phyloP scores from a whole-genome alignment of 1,140 invertebrate species.

The Hypsibius dujardini region DNA sequence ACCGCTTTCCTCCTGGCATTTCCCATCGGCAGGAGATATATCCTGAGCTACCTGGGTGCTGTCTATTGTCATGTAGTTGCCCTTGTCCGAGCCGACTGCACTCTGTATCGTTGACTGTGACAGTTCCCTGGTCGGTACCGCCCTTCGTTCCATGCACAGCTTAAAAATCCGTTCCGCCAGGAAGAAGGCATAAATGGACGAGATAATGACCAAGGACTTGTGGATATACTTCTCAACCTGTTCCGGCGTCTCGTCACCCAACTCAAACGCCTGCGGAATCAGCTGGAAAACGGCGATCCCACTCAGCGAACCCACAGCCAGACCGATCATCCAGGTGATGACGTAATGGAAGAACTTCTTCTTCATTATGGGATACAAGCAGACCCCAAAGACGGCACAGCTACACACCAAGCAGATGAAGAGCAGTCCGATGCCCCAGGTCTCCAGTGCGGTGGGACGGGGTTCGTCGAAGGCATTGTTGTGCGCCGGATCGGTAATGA shows the following conservation, averaged over 20 bases:
- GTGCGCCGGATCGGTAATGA: no score
- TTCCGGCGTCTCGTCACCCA: not conserved
- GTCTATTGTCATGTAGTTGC: no score
- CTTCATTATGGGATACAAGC: constrained; percentile 43
- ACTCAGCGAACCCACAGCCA: constrained; percentile 47
- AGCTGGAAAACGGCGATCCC: constrained; percentile 47
- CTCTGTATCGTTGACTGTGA: not conserved
- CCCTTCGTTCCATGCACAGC: not conserved
- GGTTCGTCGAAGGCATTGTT: no score
- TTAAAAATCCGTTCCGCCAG: constrained; percentile 1
- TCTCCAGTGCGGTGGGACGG: constrained; percentile 27
- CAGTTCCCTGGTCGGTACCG: not conserved
- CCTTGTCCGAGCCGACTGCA: no score
- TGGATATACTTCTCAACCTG: not conserved
- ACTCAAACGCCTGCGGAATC: constrained; percentile 39
- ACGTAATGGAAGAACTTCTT: constrained; percentile 39
- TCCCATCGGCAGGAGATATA: no score
- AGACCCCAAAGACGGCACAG: constrained; percentile 42
- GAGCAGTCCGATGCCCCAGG: constrained; percentile 43
- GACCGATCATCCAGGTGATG: constrained; percentile 44
- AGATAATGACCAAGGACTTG: not conserved
- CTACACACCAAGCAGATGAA: constrained; percentile 45
- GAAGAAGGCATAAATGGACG: not conserved
- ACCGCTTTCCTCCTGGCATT: no score
- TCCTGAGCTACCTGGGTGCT: no score